Base-by-base conservation (phyloP, 2,888 invertebrate genomes). In the Lycocerus yunnanus region DNA sequence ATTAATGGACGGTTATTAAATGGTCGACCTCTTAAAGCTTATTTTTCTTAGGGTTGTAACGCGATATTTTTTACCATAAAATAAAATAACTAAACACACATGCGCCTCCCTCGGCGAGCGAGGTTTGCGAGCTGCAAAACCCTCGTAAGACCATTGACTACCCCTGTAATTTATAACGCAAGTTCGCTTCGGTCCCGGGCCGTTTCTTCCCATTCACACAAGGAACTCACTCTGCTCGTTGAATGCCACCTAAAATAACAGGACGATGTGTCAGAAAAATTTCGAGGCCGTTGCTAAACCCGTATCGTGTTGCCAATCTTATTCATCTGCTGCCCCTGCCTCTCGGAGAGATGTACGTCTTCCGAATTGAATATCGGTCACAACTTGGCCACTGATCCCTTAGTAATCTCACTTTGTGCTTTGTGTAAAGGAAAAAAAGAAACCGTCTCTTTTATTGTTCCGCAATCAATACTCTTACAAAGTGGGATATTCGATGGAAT, bases 131-230 rank as follows among this genome's bases (percentile, higher is more conserved):
- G 43, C 43, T 43, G 43, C 43, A 75, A 69, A 69, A 73, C 75
- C 72, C 74, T 73, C 58, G 72, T 71, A 43, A 71, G 76, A 72
- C 75, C 68, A 65, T 69, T 58, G 66, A 60, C 69, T 60, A 68
- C 76, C 74, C 77, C 74, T 74, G 76, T 80, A 78, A 80, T 79
- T 80, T 79, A 79, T 78, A 78, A 68, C 75, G 13, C 58, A 58
- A 21, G 61, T 72, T 20, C 20, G 65, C 20, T 13, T 15, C 58
- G 58, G 68, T 58, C 63, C 73, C 69, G 66, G 65, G 60, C 61
- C 67, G 67, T 27, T 70, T 65, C 65, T 20, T 68, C 63, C 63
- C 58, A 71, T 72, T 75, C 74, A 71, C 74, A 27, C 71, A n/a
- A 18, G 18, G 11, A 43, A 15, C 68, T n/a, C n/a, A n/a, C n/a